Evolutionary conservation across 2,888 invertebrate genomes (phyloP).

Genomic region (Belgica antarctica): DNA sequence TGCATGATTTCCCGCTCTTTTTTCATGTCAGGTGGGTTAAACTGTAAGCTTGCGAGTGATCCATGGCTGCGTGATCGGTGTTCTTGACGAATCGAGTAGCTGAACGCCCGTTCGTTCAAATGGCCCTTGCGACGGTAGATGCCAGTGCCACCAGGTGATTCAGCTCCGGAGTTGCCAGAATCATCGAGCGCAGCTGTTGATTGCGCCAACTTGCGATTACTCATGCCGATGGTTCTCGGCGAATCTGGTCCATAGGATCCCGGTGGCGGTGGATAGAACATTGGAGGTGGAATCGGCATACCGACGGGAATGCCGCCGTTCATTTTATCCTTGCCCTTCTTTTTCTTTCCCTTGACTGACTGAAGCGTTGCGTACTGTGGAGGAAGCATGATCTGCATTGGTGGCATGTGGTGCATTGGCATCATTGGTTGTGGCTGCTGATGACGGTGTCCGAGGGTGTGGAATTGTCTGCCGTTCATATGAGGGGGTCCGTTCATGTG

Average conservation of each 20-base stretch:
- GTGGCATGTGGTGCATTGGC: constrained; percentile 48
- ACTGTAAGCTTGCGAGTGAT: constrained; percentile 85
- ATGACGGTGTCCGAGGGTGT: constrained; percentile 52
- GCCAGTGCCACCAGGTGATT: constrained; percentile 68
- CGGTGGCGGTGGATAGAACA: constrained; percentile 56
- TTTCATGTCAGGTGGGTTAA: constrained; percentile 80
- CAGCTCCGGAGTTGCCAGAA: constrained; percentile 57
- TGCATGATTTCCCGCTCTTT: constrained; percentile 90
- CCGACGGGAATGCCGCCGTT: constrained; percentile 51
- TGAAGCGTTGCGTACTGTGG: constrained; percentile 65
- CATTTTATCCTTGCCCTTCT: constrained; percentile 55
- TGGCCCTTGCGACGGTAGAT: constrained; percentile 90
- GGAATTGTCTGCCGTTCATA: constrained; percentile 55
- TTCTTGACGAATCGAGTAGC: constrained; percentile 90
- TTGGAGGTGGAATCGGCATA: constrained; percentile 58
- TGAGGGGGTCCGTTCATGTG: constrained; percentile 48
- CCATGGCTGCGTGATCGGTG: constrained; percentile 91
- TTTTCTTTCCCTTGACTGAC: constrained; percentile 60
- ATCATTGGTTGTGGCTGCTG: constrained; percentile 52
- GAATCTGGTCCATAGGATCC: constrained; percentile 61
- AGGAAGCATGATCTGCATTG: constrained; percentile 56
- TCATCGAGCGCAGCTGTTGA: constrained; percentile 67
- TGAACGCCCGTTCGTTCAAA: constrained; percentile 87
- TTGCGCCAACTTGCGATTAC: constrained; percentile 64
- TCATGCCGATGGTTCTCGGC: constrained; percentile 58